These are phyloP conservation scores for Drosophila borborema DNA, from an alignment of 2,888 invertebrate species.

Conservation along the genomic window DNA sequence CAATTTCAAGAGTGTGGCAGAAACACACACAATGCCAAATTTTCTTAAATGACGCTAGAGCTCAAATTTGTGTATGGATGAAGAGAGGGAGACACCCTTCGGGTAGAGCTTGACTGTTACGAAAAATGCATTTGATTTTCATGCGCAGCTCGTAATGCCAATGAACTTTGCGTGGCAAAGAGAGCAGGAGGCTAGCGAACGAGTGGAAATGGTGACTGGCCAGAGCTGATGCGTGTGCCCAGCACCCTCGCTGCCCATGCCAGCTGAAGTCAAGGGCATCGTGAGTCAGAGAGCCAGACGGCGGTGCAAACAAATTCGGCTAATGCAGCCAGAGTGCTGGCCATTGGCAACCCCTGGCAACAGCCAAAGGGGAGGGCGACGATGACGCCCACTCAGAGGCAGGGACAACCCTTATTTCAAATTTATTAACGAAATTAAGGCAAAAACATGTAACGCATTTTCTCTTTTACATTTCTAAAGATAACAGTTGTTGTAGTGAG, in stretches of 20 bases:
- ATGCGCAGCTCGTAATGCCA: conserved; percentile 53
- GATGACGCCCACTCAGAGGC: conserved; percentile 26
- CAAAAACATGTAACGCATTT: conserved; percentile 52
- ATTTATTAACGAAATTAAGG: conserved; percentile 64
- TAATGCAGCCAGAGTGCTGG: conserved; percentile 51
- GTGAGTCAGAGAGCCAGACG: conserved; percentile 67
- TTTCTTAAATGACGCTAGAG: background rate
- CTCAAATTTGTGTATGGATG: conserved; percentile 19
- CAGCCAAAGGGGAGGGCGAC: background rate
- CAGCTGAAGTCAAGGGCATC: conserved; percentile 63
- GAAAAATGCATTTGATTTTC: conserved; percentile 63
- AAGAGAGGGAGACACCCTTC: conserved; percentile 15
- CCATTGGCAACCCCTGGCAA: conserved; percentile 29
- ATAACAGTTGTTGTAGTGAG: conserved; percentile 42
- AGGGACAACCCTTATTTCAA: conserved; percentile 52
- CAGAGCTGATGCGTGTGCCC: conserved; percentile 26
- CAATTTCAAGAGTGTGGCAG: conserved; percentile 28
- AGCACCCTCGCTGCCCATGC: background rate
- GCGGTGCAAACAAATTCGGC: conserved; percentile 77
- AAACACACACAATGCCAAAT: conserved; percentile 46
- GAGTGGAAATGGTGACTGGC: background rate
- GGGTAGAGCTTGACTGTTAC: conserved; percentile 8
- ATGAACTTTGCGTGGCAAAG: conserved; percentile 55
- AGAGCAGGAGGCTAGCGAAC: conserved; percentile 13
- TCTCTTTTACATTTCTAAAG: conserved; percentile 16